Percentiles rank a stretch among this genome's conserved stretches.
phyloP scores from a whole-genome alignment of 2,797 vertebrate genomes.

The Amblyopsis hoosieri region DNA sequence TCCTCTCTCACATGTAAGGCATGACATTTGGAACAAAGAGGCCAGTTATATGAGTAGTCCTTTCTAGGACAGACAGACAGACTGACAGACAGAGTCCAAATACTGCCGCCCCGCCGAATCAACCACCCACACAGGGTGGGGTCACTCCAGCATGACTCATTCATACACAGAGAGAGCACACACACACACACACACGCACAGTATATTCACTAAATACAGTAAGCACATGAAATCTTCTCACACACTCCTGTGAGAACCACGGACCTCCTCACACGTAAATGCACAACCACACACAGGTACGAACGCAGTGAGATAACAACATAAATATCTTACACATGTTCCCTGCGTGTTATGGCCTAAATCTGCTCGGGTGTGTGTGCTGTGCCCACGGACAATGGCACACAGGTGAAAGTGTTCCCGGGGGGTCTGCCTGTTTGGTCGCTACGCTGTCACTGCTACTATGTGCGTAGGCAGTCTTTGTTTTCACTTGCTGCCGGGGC shows the following conservation, averaged over 20 bases:
- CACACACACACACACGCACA: not conserved
- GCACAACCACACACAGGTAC: not conserved
- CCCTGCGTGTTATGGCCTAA: not conserved
- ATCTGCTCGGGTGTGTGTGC: constrained; percentile 14
- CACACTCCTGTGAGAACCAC: too few species aligned
- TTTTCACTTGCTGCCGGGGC: constrained; percentile 65
- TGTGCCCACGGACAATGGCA: constrained; percentile 25
- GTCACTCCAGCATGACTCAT: constrained; percentile 77
- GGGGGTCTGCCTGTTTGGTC: constrained; percentile 57
- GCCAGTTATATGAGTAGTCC: constrained; percentile 76
- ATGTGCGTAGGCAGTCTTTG: constrained; percentile 46
- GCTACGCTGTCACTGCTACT: constrained; percentile 35
- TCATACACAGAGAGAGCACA: constrained; percentile 36
- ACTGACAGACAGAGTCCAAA: constrained; percentile 73
- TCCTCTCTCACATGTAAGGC: constrained; percentile 59
- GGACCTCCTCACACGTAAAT: constrained; percentile 1
- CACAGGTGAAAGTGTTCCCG: constrained; percentile 76
- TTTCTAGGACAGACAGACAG: constrained; percentile 63
- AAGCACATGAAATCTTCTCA: too few species aligned
- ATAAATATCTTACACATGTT: not conserved
- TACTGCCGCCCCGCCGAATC: constrained; percentile 67
- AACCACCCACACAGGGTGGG: constrained; percentile 82
- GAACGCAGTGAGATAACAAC: constrained; percentile 8
- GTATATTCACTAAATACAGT: too few species aligned
- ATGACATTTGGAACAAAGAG: constrained; percentile 83